Base-by-base conservation (phyloP, 2,888 invertebrate species). In the Drosophila testacea region DNA sequence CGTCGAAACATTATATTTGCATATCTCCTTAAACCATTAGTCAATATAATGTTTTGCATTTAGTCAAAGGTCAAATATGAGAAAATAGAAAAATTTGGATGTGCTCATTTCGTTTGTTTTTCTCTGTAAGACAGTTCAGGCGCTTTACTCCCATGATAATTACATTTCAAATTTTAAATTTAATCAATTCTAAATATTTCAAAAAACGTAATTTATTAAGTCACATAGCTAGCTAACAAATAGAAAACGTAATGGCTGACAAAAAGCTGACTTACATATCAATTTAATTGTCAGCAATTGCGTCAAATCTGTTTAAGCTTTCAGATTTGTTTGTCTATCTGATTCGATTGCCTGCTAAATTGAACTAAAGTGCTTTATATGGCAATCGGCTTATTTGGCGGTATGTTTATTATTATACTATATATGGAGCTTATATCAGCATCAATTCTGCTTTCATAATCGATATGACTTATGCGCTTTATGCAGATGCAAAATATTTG, bases 381-480 rank as follows among this genome's bases (percentile, higher is more conserved):
- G 13, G n/a, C 41, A 77, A 76, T 70, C 77, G 72, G 74, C 61
- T 75, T 77, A 70, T 57, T 9, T 38, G 22, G 0, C 27, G 39
- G 28, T 7, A 4, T 13, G 4, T 48, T 36, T 57, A 60, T 60
- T 56, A 66, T 66, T 46, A 48, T 16, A 16, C 16, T 16, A 6
- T 38, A 38, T 47, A 7, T 36, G 38, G 6, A 36, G 28, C 34
- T 66, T 54, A 47, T 56, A 47, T 54, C 61, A 51, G 61, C 67
- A 63, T 67, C 60, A 70, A 27, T 62, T 62, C 34, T 42, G 42
- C 22, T 27, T 28, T 47, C 27, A 16, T 73, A 75, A 69, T 73
- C 78, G 69, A 69, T 73, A 44, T 73, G 73, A 73, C 62, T 72
- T 72, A 59, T 75, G 41, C 38, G 65, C 42, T 59, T 30, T 13